A percentile compares a stretch with the other conserved stretches of the same genome.
Conservation (phyloP, 2,113 vertebrate species). For the western clawed frog (Xenopus tropicalis) region UCB_Xtro_10.0 CM004445.2:109617501-109618000, state of each 20-base stretch:
- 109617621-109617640: neutral
- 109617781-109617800: neutral
- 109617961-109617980: neutral
- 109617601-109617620: too few species aligned
- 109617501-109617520: too few species aligned
- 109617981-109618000: too few species aligned
- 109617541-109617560: too few species aligned
- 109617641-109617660: neutral
- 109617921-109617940: neutral
- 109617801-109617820: conserved; percentile 1
- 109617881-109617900: neutral
- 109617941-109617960: neutral
- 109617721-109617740: neutral
- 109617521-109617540: too few species aligned
- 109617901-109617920: neutral
- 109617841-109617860: neutral
- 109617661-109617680: neutral
- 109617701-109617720: neutral
- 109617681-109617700: neutral
- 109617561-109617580: too few species aligned
- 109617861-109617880: neutral
- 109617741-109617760: neutral
- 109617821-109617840: neutral
- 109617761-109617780: neutral
- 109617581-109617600: too few species aligned